Percentiles rank a stretch among this genome's conserved stretches.
These are phyloP conservation scores for Gymnobelideus leadbeateri DNA, from an alignment of 2,113 vertebrate species.

Conservation along the genomic window DNA sequence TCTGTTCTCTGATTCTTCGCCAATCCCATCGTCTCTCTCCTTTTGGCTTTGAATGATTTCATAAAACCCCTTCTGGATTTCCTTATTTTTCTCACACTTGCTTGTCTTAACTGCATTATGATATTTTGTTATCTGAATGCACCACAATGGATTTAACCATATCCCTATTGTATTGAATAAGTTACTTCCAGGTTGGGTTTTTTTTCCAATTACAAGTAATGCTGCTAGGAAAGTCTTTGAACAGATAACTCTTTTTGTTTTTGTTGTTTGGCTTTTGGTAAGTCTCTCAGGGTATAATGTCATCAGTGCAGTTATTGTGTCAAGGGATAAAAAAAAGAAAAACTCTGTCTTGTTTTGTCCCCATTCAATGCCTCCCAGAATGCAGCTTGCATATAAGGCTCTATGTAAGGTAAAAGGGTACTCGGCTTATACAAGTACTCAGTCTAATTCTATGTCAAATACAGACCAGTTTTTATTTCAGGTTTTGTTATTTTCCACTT, in stretches of 20 bases:
- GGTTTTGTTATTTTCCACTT: background rate
- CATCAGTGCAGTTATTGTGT: background rate
- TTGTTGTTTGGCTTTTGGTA: background rate
- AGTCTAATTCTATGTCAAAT: background rate
- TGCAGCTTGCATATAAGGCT: background rate
- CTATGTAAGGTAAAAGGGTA: background rate
- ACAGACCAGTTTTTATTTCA: background rate
- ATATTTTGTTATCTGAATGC: background rate
- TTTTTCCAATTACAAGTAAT: background rate
- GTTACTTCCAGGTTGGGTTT: background rate
- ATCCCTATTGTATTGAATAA: background rate
- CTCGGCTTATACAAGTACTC: background rate
- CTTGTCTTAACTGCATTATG: background rate
- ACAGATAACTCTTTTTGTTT: background rate
- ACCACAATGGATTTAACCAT: background rate
- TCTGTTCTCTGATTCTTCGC: background rate
- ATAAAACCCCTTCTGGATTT: background rate
- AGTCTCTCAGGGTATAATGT: background rate
- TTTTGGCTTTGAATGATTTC: background rate
- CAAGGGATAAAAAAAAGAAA: background rate
- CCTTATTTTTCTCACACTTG: background rate
- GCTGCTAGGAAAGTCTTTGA: background rate
- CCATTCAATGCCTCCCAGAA: background rate
- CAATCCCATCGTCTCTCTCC: background rate
- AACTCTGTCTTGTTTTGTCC: background rate